Conservation (phyloP, 1,140 invertebrate genomes). For the Cephus cinctus region DNA sequence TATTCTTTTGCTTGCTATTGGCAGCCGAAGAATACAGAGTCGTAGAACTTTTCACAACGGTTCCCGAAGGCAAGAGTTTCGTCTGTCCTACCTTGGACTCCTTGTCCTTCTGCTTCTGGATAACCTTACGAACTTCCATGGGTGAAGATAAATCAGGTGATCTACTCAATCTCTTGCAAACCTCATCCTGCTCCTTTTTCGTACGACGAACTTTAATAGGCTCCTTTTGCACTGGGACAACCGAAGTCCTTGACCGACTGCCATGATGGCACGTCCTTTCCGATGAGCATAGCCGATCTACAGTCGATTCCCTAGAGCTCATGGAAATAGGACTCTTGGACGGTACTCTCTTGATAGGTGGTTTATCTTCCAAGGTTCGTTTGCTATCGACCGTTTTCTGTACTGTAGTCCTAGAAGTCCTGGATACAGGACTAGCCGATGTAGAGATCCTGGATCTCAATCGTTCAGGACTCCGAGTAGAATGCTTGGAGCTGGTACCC, state of each 20-base stretch:
- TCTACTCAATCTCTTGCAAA: conserved; percentile 42
- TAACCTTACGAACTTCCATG: conserved; percentile 60
- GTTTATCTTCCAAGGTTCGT: conserved; percentile 11
- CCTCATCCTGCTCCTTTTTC: conserved; percentile 40
- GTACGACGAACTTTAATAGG: conserved; percentile 11
- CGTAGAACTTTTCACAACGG: conserved; percentile 47
- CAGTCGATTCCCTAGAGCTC: conserved; percentile 5
- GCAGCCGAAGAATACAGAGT: conserved; percentile 40
- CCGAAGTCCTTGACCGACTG: neutral
- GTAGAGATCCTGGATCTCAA: conserved; percentile 10
- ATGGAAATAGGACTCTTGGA: conserved; percentile 13
- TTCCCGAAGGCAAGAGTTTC: conserved; percentile 34
- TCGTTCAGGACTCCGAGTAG: neutral
- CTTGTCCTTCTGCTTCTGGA: conserved; percentile 48
- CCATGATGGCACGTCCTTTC: conserved; percentile 11
- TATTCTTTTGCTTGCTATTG: conserved; percentile 30
- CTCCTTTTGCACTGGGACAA: neutral
- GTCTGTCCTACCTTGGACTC: conserved; percentile 22
- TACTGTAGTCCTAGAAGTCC: conserved; percentile 12
- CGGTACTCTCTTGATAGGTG: conserved; percentile 14
- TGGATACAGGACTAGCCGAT: conserved; percentile 22
- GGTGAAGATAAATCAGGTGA: conserved; percentile 61
- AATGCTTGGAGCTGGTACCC: neutral
- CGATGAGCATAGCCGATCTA: neutral
- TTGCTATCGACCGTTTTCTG: conserved; percentile 11